A percentile compares a stretch with the other conserved stretches of the same genome.
These are phyloP conservation scores for Grantiella picta DNA, from an alignment of 2,113 vertebrate species.

Conservation along the genomic window DNA sequence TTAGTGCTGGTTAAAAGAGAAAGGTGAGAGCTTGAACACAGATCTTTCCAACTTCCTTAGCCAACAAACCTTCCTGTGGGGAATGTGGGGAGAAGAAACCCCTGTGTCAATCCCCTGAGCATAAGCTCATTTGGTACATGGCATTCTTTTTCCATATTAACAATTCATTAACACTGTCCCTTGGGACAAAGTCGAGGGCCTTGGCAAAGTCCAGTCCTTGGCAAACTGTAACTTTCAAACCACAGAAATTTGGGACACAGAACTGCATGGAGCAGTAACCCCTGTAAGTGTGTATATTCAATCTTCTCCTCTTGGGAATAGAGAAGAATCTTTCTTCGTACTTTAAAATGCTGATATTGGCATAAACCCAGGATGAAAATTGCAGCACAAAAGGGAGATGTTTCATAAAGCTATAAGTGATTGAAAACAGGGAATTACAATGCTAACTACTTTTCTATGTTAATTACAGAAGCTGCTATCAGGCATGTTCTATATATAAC, in stretches of 20 bases:
- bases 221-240: not conserved
- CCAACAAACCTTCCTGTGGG: not conserved
- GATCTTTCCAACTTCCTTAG: not conserved
- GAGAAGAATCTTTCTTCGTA: not conserved
- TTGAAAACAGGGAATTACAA: slow-evolving; percentile 20
- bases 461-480: slow-evolving; percentile 32
- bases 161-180: not conserved
- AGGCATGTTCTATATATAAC: slow-evolving; percentile 27
- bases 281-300: not conserved
- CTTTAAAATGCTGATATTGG: not conserved
- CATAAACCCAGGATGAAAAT: not conserved
- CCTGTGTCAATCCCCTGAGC: not conserved
- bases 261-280: not conserved
- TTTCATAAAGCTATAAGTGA: not conserved
- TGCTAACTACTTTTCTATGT: not conserved
- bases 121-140: not conserved
- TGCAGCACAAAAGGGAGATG: not conserved
- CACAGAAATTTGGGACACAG: not conserved
- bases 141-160: not conserved
- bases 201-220: not conserved
- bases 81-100: not conserved
- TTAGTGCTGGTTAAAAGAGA: not conserved
- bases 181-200: not conserved
- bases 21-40: not conserved
- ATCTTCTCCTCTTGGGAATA: not conserved